These are phyloP conservation scores for Ctenomys sociabilis DNA, from an alignment of 2,113 vertebrate species.

Conservation along the genomic window DNA sequence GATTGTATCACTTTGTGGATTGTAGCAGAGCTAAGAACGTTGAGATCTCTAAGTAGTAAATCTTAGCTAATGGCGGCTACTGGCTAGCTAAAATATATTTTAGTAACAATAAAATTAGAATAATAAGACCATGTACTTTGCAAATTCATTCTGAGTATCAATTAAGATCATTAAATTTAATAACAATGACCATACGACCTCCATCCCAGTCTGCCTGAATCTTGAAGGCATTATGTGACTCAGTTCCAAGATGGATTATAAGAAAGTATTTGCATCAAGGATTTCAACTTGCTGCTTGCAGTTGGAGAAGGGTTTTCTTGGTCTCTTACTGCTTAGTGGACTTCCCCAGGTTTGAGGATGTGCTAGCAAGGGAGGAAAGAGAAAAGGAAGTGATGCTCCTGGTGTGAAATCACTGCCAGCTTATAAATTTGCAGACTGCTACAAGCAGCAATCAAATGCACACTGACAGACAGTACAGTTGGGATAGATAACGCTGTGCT, in stretches of 20 bases:
- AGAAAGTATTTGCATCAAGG: background rate
- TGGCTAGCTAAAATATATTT: background rate
- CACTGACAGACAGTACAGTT: no score
- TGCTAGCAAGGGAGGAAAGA: background rate
- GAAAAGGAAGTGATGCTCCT: background rate
- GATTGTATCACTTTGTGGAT: background rate
- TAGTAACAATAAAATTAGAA: conserved; percentile 64
- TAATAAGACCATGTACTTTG: conserved; percentile 21
- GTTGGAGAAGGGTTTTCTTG: background rate
- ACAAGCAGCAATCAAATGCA: background rate
- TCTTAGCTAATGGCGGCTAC: conserved; percentile 23
- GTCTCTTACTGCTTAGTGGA: background rate
- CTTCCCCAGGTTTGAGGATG: background rate
- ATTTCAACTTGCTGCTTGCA: background rate
- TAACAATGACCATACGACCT: conserved; percentile 44
- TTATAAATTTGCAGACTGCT: background rate
- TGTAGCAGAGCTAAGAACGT: background rate
- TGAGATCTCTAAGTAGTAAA: background rate
- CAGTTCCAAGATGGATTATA: background rate
- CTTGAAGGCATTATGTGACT: conserved; percentile 18
- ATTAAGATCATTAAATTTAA: conserved; percentile 63
- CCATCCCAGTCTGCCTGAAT: background rate
- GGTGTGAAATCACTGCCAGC: background rate
- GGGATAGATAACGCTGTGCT: no score
- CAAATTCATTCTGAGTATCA: conserved; percentile 50